Evolutionary conservation across 2,888 invertebrate genomes (phyloP), one percentile per base, ranked within the genome.

Genomic region (Apocheima hispidaria): DNA sequence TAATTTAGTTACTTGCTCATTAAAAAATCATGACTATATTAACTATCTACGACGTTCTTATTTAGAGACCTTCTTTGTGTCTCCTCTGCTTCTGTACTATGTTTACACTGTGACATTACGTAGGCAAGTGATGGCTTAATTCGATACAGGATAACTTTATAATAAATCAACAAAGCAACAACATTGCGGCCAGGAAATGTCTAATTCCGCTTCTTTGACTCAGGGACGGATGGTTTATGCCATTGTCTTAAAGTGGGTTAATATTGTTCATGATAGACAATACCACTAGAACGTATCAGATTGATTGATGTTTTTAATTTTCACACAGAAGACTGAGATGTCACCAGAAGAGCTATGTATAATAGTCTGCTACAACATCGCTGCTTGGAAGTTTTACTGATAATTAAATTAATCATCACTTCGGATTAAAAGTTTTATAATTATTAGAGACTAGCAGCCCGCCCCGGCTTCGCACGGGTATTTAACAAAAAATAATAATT

Each of bases 51-150:
- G n/a, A n/a, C n/a, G n/a, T n/a, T n/a, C n/a, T n/a, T n/a, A n/a
- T n/a, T n/a, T n/a, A n/a, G n/a, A n/a, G n/a, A n/a, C n/a, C n/a
- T n/a, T n/a, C n/a, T n/a, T n/a, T n/a, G n/a, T n/a, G n/a, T n/a
- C n/a, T n/a, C n/a, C n/a, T n/a, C n/a, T n/a, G n/a, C n/a, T n/a
- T n/a, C n/a, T 44, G 12, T 23, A n/a, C 14, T 12, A 33, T 21
- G 10, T 48, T 23, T 53, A 49, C 23, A 44, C 55, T 56, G 56
- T 56, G 55, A 18, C 38, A 18, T 14, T 40, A 51, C 56, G 56
- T 62, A 62, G 56, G 55, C 53, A 63, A 61, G 65, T 66, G 70
- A 70, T 70, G 70, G 70, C 62, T 68, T 70, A 68, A 70, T 70
- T 70, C 65, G 70, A 70, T 70, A 70, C 44, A 53, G 62, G 53